Conservation (phyloP, 1,140 invertebrate species). For the Tetragonula clypearis region DNA sequence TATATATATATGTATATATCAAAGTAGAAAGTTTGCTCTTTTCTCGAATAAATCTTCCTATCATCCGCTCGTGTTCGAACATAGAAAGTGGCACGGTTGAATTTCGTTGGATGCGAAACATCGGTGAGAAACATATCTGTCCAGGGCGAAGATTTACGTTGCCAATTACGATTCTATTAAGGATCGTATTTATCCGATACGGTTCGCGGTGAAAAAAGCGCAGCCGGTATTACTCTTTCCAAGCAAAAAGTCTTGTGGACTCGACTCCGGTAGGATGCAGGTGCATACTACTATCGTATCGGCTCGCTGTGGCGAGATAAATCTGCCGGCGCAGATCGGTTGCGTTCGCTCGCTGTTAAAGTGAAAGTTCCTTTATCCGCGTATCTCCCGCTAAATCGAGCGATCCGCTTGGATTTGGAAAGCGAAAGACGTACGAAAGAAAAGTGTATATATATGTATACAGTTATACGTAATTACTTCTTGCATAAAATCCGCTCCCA, state of each 20-base stretch:
- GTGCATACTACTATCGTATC: neutral
- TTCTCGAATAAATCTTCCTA: neutral
- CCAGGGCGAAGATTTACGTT: neutral
- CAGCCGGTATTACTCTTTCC: neutral
- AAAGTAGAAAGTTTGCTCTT: neutral
- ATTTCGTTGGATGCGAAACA: neutral
- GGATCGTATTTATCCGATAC: neutral
- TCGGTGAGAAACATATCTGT: neutral
- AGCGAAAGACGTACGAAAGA: conserved; percentile 1
- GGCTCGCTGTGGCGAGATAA: neutral
- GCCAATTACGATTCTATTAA: neutral
- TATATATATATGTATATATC: no score
- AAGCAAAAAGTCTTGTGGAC: neutral
- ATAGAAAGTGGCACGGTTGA: neutral
- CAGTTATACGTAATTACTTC: conserved; percentile 83
- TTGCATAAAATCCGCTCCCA: conserved; percentile 88
- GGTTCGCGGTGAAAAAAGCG: neutral
- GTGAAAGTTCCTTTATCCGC: conserved; percentile 20
- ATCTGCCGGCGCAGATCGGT: neutral
- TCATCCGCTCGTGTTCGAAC: neutral
- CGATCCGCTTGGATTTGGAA: neutral
- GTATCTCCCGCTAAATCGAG: neutral
- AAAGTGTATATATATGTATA: neutral
- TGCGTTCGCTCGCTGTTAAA: neutral
- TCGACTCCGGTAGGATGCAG: no score